phyloP scores from a whole-genome alignment of 2,113 vertebrate genomes.

The Oryctolagus cuniculus region mOryCun1.1 NC_091449.1:67102501-67103000 shows the following conservation, averaged over 20 bases:
- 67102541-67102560: too few relatives aligned
- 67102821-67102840: rapidly evolving
- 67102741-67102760: background rate
- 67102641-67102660: rapidly evolving
- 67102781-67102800: background rate
- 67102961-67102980: background rate
- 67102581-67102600: background rate
- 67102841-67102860: background rate
- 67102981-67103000: background rate
- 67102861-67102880: background rate
- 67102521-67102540: background rate
- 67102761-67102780: rapidly evolving
- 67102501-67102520: too few relatives aligned
- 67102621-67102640: background rate
- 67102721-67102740: background rate
- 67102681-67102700: background rate
- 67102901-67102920: background rate
- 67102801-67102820: too few relatives aligned
- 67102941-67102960: background rate
- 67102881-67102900: background rate
- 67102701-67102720: too few relatives aligned
- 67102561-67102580: background rate
- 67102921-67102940: background rate
- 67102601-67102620: background rate
- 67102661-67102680: background rate